Percentiles rank a stretch among this genome's conserved stretches.
Conservation (phyloP, 2,797 vertebrate genomes). For the Acestrorhynchus altus region DNA sequence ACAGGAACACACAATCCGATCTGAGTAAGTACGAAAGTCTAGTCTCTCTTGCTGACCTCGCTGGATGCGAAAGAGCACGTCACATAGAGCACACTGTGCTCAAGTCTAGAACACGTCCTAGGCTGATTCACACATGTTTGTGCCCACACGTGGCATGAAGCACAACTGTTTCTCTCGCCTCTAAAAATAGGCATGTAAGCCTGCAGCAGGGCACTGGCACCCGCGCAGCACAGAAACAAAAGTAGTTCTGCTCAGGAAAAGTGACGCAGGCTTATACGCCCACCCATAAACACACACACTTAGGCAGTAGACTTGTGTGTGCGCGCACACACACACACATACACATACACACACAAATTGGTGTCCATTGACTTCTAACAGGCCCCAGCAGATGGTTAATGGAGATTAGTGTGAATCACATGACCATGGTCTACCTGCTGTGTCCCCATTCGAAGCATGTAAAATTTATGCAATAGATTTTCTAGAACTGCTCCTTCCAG, state of each 20-base stretch:
- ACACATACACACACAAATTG: conserved; percentile 10
- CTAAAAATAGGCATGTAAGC: conserved; percentile 76
- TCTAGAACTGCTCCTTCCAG: conserved; percentile 67
- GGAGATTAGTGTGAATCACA: conserved; percentile 74
- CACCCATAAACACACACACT: conserved; percentile 31
- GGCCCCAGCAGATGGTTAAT: conserved; percentile 74
- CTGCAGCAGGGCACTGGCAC: conserved; percentile 58
- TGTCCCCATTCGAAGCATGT: conserved; percentile 66
- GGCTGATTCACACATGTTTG: conserved; percentile 73
- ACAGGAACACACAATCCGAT: neutral
- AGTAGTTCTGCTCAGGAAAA: conserved; percentile 50
- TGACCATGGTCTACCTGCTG: conserved; percentile 69
- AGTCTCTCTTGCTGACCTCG: conserved; percentile 20
- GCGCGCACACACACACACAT: conserved; percentile 25
- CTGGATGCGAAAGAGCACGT: conserved; percentile 28
- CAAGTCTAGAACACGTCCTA: conserved; percentile 27
- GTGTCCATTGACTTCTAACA: conserved; percentile 62
- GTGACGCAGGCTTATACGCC: conserved; percentile 63
- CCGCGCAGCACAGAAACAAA: conserved; percentile 66
- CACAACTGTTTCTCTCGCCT: conserved; percentile 62
- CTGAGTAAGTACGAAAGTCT: conserved; percentile 13
- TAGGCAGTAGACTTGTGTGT: neutral
- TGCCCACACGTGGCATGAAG: conserved; percentile 68
- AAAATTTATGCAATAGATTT: conserved; percentile 78
- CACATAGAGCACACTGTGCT: conserved; percentile 23